Evolutionary conservation across 1,140 invertebrate species (phyloP).

Genomic region (Ceratoteleas bidentatus): DNA sequence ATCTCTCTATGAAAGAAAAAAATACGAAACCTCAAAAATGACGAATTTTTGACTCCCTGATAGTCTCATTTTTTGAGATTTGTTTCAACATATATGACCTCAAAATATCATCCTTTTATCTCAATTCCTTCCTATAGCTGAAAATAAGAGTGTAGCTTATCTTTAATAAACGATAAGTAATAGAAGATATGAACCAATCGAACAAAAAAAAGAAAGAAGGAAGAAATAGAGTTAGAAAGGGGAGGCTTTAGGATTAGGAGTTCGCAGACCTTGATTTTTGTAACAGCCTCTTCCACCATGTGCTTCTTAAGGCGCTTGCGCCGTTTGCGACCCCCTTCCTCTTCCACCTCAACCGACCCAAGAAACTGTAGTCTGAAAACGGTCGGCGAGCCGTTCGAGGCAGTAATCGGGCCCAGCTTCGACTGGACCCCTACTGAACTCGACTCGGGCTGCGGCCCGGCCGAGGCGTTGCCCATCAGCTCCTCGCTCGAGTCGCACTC

Average conservation of each 20-base stretch:
- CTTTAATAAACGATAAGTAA: too few relatives aligned
- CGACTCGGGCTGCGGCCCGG: conserved; percentile 77
- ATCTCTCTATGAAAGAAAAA: too few relatives aligned
- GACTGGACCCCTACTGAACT: conserved; percentile 76
- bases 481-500: conserved; percentile 81
- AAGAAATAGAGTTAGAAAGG: conserved; percentile 12
- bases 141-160: too few relatives aligned
- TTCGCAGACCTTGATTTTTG: conserved; percentile 93
- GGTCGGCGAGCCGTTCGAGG: conserved; percentile 79
- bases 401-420: conserved; percentile 78
- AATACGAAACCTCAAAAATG: too few relatives aligned
- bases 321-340: conserved; percentile 86
- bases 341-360: conserved; percentile 92
- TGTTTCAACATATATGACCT: too few relatives aligned
- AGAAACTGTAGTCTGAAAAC: conserved; percentile 91
- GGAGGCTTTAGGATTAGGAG: conserved; percentile 63
- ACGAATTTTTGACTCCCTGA: too few relatives aligned
- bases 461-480: conserved; percentile 78
- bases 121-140: too few relatives aligned
- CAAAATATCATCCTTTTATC: too few relatives aligned
- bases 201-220: conserved; percentile 13
- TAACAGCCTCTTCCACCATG: conserved; percentile 98
- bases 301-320: conserved; percentile 91
- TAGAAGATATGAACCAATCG: too few relatives aligned
- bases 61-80: too few relatives aligned